Conservation (phyloP, 1,140 invertebrate genomes). For the Drosophila pectinifera region DNA sequence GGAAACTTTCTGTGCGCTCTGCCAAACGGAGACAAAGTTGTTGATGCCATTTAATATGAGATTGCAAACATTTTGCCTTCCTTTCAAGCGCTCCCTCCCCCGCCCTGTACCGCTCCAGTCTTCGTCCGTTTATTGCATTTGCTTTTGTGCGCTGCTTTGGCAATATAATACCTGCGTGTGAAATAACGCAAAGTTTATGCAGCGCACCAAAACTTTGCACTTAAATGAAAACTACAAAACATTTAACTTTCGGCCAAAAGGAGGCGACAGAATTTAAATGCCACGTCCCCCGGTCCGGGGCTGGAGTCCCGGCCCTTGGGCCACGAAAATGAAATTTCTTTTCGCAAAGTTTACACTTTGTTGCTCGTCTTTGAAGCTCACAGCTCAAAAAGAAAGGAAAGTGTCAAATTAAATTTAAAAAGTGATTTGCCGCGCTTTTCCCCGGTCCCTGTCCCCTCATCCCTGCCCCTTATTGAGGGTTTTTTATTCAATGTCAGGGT, state of each 20-base stretch:
- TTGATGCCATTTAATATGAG: slow-evolving; percentile 79
- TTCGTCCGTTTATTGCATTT: slow-evolving; percentile 63
- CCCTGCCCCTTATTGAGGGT: slow-evolving; percentile 10
- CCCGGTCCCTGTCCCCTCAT: background rate
- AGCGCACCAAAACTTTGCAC: slow-evolving; percentile 70
- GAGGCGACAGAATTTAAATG: slow-evolving; percentile 72
- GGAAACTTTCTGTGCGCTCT: slow-evolving; percentile 61
- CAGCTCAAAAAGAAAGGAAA: slow-evolving; percentile 63
- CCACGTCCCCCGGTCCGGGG: slow-evolving; percentile 48
- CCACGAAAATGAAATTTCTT: slow-evolving; percentile 73
- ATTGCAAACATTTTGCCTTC: slow-evolving; percentile 60
- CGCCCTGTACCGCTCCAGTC: background rate
- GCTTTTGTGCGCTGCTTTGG: slow-evolving; percentile 67
- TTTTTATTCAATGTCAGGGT: slow-evolving; percentile 59
- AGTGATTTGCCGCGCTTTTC: slow-evolving; percentile 75
- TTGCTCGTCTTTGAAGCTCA: slow-evolving; percentile 63
- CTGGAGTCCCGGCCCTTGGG: slow-evolving; percentile 50
- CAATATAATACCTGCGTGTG: slow-evolving; percentile 81
- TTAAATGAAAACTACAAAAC: slow-evolving; percentile 82
- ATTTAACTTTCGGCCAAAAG: slow-evolving; percentile 66
- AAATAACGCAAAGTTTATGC: slow-evolving; percentile 81
- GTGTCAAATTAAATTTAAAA: slow-evolving; percentile 83
- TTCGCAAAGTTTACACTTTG: slow-evolving; percentile 73
- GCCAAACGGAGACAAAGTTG: slow-evolving; percentile 74
- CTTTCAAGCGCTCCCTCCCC: slow-evolving; percentile 27